Conservation (phyloP, 2,113 vertebrate genomes). For the Cyanoliseus patagonus region DNA sequence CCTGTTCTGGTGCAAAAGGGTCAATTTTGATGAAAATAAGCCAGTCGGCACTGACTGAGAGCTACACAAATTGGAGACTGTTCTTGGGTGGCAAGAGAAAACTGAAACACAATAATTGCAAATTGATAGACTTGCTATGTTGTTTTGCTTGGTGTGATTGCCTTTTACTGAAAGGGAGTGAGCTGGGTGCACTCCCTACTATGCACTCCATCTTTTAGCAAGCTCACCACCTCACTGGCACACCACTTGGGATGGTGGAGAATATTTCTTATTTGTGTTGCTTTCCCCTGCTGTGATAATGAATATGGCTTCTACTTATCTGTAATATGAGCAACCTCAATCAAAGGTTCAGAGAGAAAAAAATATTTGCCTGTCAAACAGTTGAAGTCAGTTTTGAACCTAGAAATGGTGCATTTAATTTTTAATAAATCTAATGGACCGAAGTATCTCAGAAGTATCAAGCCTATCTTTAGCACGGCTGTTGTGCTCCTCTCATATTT, state of each 20-base stretch:
- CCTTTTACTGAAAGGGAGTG: neutral
- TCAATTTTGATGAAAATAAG: neutral
- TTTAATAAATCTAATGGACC: neutral
- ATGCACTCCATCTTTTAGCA: neutral
- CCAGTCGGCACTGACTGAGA: neutral
- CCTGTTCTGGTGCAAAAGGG: neutral
- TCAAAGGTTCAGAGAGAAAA: neutral
- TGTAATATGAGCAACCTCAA: neutral
- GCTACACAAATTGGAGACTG: neutral
- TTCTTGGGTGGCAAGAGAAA: neutral
- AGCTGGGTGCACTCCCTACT: rapidly evolving
- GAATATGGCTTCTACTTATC: neutral
- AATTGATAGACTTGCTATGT: neutral
- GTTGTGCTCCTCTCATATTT: neutral
- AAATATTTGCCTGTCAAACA: neutral
- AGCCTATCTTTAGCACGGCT: neutral
- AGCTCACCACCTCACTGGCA: neutral
- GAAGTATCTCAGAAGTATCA: neutral
- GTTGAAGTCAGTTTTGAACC: neutral
- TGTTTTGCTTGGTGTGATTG: neutral
- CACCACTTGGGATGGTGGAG: neutral
- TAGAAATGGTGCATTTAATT: neutral
- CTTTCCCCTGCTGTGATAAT: neutral
- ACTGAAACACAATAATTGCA: neutral
- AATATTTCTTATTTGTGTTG: neutral